Evolutionary conservation across 1,140 invertebrate species (phyloP), one percentile per base, ranked within the genome.

Genomic region (Drosophila ficusphila): DNA sequence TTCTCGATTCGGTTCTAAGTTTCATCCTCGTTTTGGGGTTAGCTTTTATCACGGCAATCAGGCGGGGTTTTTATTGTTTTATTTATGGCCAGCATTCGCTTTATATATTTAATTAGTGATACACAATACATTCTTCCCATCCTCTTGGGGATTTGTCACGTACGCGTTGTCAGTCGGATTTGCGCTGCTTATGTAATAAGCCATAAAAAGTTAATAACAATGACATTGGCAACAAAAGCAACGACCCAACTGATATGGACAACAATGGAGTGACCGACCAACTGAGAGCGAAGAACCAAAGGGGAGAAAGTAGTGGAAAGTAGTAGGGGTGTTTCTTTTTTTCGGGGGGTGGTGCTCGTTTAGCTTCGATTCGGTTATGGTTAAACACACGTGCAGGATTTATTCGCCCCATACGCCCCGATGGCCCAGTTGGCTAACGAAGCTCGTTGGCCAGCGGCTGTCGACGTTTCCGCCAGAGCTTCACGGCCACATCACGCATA

Each of bases 181-280:
- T 85, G 49, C 58, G 77, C 58, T 73, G 82, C 82, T 85, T 85
- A 85, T 85, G 73, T 74, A 88, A 85, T 85, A 85, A 85, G 81
- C 81, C 82, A 88, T 85, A 85, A 86, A 85, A 81, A 85, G 81
- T 85, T 85, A 85, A 85, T 85, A 85, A 85, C 81, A 85, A 85
- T 85, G 81, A 81, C 81, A 79, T 73, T 67, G 81, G 18, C 76
- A 53, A 70, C 74, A 57, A 60, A 74, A 38, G 71, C 58, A 74
- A 65, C 27, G 60, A 46, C 44, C 70, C 41, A 74, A 49, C 51
- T 64, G 67, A 69, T 70, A 61, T 61, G 56, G 47, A 25, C 58
- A 65, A 74, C 57, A 64, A 54, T 71, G 49, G 39, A 62, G 29
- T 54, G 25, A n/a, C 14, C 12, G 21, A 36, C 42, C 12, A 34